Base-by-base conservation (phyloP, 2,797 vertebrate genomes). In the Tolypeutes matacus region DNA sequence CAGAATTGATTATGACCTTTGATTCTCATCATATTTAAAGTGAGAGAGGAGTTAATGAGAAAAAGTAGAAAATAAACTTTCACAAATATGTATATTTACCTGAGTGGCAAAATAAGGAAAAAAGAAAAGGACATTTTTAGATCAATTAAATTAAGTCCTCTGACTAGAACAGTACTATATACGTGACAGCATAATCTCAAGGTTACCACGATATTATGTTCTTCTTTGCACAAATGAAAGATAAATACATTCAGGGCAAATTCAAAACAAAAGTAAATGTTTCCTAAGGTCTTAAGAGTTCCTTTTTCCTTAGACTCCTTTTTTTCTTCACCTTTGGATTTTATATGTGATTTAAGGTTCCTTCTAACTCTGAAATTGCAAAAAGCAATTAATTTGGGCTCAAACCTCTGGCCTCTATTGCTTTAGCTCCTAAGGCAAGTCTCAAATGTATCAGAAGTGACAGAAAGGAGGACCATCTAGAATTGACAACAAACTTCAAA, bases 381-480 rank as follows among this genome's bases (percentile, higher is more conserved):
- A 86, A 75, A 60, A 70, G 31, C 80, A 80, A 84, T 87, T 83
- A 89, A 96, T 46, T 53, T 62, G 78, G 36, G 51, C 64, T 82
- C 46, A 83, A 67, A 96, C 95, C 95, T 97, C 96, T 97, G 96
- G 96, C 93, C 92, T 93, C 95, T 95, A 89, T 85, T 95, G 89
- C 89, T 13, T 92, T 95, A 93, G 31, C 1, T 1, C 23, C 23
- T 9, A 56, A 0, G 1, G 15, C 25, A 42, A 75, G 10, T 0
- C 15, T 83, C 72, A 92, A 51, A 23, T 14, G 3, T 29, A 85
- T 70, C 65, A 51, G 65, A 53, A 64, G 60, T 87, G 20, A 53
- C 21, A 72, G 77, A 78, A 67, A 51, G 58, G 64, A 75, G 65
- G 82, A 39, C 77, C n/a, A 3, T 69, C 86, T 14, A 75, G 60